Evolutionary conservation across 1,140 invertebrate genomes (phyloP), one percentile per base, ranked within the genome.

Genomic region (Drosophila rufa): DNA sequence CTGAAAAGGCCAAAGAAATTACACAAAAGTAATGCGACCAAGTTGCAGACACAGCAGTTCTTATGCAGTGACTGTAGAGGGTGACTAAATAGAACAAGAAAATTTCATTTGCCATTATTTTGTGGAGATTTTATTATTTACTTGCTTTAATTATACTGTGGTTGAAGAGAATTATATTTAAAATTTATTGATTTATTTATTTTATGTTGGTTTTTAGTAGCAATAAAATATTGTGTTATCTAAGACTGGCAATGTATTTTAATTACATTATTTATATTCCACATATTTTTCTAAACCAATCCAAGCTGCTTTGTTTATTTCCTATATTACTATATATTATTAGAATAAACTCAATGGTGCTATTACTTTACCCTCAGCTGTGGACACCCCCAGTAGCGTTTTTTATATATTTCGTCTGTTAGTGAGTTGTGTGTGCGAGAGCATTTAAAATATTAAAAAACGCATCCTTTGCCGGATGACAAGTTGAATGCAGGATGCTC

Each of bases 371-470:
- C 42, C 40, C 55, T 22, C 25, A 46, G 43, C 27, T 61, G 50
- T 62, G 17, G 30, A 4, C 15, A 7, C 36, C 17, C n/a, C n/a
- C 36, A 11, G 6, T 27, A 43, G 12, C 25, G 25, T 17, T 65
- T 45, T 43, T 38, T 40, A 50, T 33, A n/a, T 47, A 38, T 57
- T 62, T 43, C 14, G n/a, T 45, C 67, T 59, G 79, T 57, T 36
- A 15, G 59, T 33, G 55, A 58, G 64, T 57, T 82, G 69, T 79
- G 69, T 79, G 30, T 45, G 46, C 15, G 8, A 25, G 73, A 75
- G 56, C 77, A 80, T 71, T 84, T 84, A 83, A 83, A 60, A 85
- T 85, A 84, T 83, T 85, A 83, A 85, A 85, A 85, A 67, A 58
- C 69, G 65, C 43, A 58, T 77, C 51, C 74, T 78, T 82, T 65